Percentiles rank a stretch among this genome's conserved stretches.
Conservation (phyloP, 37 sponge, comb jelly and placozoan genomes). For the Crambe crambe region DNA sequence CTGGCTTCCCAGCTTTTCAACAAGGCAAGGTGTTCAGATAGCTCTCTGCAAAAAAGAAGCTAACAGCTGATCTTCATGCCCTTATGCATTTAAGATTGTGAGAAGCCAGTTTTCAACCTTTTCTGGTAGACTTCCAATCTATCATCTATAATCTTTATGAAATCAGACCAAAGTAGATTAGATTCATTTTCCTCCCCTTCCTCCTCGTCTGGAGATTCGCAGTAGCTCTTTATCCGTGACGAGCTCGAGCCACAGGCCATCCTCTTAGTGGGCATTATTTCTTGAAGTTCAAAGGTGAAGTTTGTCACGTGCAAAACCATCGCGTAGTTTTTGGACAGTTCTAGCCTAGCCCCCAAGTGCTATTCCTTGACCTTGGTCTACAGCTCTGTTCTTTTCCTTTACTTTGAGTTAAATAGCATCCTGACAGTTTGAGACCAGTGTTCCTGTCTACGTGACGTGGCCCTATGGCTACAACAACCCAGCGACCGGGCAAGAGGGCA, state of each 20-base stretch:
- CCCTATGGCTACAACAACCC: slow-evolving; percentile 7
- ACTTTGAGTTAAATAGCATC: too few species aligned
- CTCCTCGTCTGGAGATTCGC: background rate
- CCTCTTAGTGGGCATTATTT: background rate
- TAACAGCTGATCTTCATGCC: background rate
- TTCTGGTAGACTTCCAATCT: background rate
- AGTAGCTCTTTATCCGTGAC: background rate
- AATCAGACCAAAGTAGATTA: background rate
- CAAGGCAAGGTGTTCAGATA: background rate
- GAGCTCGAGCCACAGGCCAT: background rate
- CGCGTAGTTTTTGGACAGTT: background rate
- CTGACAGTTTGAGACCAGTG: too few species aligned
- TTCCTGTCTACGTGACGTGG: too few species aligned
- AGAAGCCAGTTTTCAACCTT: background rate
- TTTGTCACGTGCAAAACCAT: background rate
- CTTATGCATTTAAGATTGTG: too few species aligned
- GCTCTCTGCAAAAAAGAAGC: background rate
- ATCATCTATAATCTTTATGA: background rate
- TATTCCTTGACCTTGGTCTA: too few species aligned
- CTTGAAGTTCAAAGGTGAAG: background rate
- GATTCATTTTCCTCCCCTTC: background rate
- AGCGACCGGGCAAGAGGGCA: background rate
- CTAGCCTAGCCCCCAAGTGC: background rate
- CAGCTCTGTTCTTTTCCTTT: too few species aligned
- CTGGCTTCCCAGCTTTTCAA: background rate